Percentiles rank a stretch among this genome's conserved stretches.
Evolutionary conservation across 2,888 invertebrate genomes (phyloP).

Genomic region (Oeneis ivallda): DNA sequence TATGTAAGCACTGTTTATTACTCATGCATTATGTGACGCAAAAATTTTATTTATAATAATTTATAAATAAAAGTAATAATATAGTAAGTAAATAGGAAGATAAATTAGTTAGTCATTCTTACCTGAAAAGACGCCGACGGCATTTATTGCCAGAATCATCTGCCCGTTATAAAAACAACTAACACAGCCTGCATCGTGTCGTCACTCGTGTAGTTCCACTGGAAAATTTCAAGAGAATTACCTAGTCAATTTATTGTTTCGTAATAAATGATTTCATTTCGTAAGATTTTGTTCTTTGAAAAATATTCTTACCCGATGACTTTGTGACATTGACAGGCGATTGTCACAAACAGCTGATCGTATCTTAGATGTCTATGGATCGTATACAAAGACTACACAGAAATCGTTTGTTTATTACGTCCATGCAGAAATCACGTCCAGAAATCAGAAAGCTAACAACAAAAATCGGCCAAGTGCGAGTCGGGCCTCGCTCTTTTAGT

Average conservation of each 20-base stretch:
- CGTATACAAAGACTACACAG: too few relatives aligned
- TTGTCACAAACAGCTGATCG: conserved; percentile 30
- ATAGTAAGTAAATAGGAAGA: background rate
- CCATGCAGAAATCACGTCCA: too few relatives aligned
- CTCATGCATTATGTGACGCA: background rate
- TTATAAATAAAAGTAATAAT: background rate
- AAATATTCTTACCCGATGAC: conserved; percentile 30
- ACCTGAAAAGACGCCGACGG: conserved; percentile 28
- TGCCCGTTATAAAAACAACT: conserved; percentile 23
- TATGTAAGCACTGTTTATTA: background rate
- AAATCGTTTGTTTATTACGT: too few relatives aligned
- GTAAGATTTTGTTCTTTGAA: background rate
- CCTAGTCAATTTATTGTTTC: conserved; percentile 54
- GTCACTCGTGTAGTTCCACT: conserved; percentile 17
- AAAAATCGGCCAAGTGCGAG: too few relatives aligned
- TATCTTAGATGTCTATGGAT: too few relatives aligned
- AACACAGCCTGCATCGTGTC: conserved; percentile 28
- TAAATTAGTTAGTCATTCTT: background rate
- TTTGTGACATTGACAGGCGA: conserved; percentile 43
- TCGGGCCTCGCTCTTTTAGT: too few relatives aligned
- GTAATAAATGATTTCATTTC: conserved; percentile 49
- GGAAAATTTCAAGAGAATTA: conserved; percentile 34
- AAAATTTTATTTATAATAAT: background rate
- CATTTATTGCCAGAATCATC: conserved; percentile 28
- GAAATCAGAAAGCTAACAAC: too few relatives aligned